Percentiles rank a stretch among this genome's conserved stretches.
These are phyloP conservation scores for Cheumatopsyche charites DNA, from an alignment of 1,140 invertebrate species.

Conservation along the genomic window DNA sequence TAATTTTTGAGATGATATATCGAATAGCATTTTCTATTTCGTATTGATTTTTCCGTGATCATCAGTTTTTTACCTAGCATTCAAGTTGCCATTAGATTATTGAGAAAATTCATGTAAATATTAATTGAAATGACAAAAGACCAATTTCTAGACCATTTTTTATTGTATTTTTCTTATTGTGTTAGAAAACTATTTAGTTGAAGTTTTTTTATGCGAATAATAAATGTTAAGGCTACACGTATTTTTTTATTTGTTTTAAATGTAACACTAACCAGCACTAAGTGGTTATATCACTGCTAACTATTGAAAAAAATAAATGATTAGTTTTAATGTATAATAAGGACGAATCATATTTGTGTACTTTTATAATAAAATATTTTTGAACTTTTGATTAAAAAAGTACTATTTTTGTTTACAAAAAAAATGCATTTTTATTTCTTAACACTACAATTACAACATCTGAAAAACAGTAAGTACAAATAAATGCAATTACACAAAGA, in stretches of 20 bases:
- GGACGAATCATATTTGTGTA: slow-evolving; percentile 15
- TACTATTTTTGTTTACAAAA: slow-evolving; percentile 6
- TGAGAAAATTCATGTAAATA: slow-evolving; percentile 7
- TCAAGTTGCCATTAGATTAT: slow-evolving; percentile 38
- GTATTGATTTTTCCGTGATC: slow-evolving; percentile 6
- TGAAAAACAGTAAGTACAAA: neutral
- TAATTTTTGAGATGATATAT: neutral
- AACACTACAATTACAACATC: neutral
- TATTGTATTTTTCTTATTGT: no score
- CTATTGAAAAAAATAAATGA: slow-evolving; percentile 1
- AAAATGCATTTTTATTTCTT: slow-evolving; percentile 10
- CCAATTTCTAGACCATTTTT: no score
- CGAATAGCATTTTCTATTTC: neutral
- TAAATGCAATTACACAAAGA: neutral
- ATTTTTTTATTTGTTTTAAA: slow-evolving; percentile 4
- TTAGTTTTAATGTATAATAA: neutral
- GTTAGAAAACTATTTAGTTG: no score
- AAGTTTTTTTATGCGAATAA: neutral
- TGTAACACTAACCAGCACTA: slow-evolving; percentile 11
- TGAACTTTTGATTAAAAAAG: slow-evolving; percentile 12
- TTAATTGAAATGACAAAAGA: neutral
- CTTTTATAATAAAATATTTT: slow-evolving; percentile 18
- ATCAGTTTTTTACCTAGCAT: slow-evolving; percentile 27
- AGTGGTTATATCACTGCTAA: slow-evolving; percentile 22
- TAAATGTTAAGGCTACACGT: neutral